Conservation (phyloP, 2,888 invertebrate species). For the Iphiclides podalirius region DNA sequence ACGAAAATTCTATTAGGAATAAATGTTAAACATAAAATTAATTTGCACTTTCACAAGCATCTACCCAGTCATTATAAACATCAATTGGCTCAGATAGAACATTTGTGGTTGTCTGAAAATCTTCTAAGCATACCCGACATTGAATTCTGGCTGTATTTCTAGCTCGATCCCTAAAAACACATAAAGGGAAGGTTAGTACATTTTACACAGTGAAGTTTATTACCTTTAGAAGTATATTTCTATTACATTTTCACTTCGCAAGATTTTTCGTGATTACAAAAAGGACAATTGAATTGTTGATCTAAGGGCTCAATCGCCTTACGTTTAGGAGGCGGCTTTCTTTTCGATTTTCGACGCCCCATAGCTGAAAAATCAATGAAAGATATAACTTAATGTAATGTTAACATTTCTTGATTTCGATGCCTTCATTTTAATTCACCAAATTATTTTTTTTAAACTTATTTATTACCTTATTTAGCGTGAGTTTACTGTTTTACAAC, state of each 20-base stretch:
- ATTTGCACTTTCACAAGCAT: slow-evolving; percentile 97
- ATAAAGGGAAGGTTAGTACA: slow-evolving; percentile 1
- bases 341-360: slow-evolving; percentile 98
- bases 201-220: slow-evolving; percentile 7
- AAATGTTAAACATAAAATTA: slow-evolving; percentile 52
- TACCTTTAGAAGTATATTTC: too few relatives aligned
- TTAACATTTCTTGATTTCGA: neutral
- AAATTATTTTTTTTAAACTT: too few relatives aligned
- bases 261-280: slow-evolving; percentile 99
- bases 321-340: slow-evolving; percentile 97
- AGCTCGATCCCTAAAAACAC: slow-evolving; percentile 92
- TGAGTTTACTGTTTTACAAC: neutral
- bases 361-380: slow-evolving; percentile 70
- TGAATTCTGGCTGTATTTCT: slow-evolving; percentile 96
- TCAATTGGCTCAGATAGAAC: slow-evolving; percentile 98
- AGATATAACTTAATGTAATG: neutral
- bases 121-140: slow-evolving; percentile 97
- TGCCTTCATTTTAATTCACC: too few relatives aligned
- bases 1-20: too few relatives aligned
- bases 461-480: neutral
- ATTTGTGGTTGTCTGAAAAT: slow-evolving; percentile 97
- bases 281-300: slow-evolving; percentile 98
- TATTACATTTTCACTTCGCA: slow-evolving; percentile 99
- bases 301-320: slow-evolving; percentile 96
- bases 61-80: slow-evolving; percentile 99